Evolutionary conservation across 2,113 vertebrate genomes (phyloP).

Genomic region (Petaurus breviceps): DNA sequence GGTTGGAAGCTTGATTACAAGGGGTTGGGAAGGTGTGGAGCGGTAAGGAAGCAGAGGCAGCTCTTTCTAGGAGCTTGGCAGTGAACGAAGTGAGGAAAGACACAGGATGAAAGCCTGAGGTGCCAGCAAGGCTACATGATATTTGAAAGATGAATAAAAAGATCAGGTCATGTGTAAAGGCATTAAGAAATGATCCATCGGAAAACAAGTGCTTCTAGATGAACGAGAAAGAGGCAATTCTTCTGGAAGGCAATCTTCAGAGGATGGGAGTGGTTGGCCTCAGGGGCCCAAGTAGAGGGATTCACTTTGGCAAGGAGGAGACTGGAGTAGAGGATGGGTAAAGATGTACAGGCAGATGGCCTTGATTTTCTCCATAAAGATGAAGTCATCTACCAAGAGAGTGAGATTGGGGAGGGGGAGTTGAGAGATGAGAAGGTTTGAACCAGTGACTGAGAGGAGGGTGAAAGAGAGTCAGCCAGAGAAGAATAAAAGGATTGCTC

Average conservation of each 20-base stretch:
- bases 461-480: not conserved
- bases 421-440: not conserved
- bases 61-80: not conserved
- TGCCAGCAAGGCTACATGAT: not conserved
- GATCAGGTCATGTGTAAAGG: not conserved
- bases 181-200: not conserved
- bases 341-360: not conserved
- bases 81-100: not conserved
- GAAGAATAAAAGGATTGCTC: not conserved
- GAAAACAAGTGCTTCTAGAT: not conserved
- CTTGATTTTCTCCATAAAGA: not conserved
- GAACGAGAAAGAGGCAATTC: not conserved
- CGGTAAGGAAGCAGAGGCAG: not conserved
- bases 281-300: not conserved
- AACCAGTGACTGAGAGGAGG: not conserved
- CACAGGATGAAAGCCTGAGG: not conserved
- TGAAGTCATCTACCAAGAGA: not conserved
- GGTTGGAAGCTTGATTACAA: not conserved
- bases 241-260: not conserved
- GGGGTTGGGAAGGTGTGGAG: not conserved
- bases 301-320: not conserved
- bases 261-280: not conserved
- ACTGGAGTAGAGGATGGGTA: not conserved
- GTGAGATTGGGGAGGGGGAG: not conserved
- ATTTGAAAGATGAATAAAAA: not conserved